phyloP scores from a whole-genome alignment of 2,113 vertebrate genomes.

The Theristicus caerulescens region DNA sequence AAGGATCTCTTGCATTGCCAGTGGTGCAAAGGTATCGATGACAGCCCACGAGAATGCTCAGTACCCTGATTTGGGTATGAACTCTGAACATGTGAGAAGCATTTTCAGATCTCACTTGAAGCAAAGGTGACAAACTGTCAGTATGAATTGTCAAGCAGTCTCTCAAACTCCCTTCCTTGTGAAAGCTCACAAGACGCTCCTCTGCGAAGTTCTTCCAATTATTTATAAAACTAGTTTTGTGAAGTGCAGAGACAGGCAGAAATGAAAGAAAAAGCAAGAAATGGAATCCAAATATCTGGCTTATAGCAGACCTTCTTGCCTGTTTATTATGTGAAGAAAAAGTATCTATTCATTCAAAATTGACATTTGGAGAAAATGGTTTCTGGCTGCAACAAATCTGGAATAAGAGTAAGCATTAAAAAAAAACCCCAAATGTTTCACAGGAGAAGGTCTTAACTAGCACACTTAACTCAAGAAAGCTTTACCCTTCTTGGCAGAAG shows the following conservation, averaged over 20 bases:
- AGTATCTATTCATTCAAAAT: neutral
- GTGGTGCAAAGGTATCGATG: neutral
- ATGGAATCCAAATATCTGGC: neutral
- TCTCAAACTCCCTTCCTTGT: neutral
- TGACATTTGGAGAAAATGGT: neutral
- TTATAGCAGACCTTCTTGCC: neutral
- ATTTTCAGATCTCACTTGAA: neutral
- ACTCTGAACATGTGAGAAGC: neutral
- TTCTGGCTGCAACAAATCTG: neutral
- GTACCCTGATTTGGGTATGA: neutral
- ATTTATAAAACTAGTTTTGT: neutral
- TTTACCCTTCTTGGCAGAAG: neutral
- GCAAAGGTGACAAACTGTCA: neutral
- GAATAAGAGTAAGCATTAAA: neutral
- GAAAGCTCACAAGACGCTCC: neutral
- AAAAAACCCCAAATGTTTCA: neutral
- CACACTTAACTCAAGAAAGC: neutral
- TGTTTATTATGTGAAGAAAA: neutral
- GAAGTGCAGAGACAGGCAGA: neutral
- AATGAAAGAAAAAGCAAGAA: neutral
- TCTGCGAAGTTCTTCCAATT: neutral
- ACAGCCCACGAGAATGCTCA: neutral
- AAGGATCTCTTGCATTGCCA: neutral
- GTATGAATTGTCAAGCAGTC: neutral
- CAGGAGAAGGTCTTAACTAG: neutral